Base-by-base conservation (phyloP, 1,140 invertebrate genomes). In the Idris sp. region DNA sequence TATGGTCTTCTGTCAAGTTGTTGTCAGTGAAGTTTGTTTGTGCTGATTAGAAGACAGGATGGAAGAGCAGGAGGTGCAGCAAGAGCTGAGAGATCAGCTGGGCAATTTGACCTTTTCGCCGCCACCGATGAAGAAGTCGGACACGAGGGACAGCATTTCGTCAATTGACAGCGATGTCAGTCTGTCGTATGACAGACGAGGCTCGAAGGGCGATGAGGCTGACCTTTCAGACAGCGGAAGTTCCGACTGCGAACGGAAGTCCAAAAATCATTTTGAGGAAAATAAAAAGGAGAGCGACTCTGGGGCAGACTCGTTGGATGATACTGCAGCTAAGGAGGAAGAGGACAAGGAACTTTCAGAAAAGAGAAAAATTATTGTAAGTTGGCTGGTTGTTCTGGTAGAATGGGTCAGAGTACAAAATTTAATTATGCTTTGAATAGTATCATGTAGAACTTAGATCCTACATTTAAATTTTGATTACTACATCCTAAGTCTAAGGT, bases 151-250 rank as follows among this genome's bases (percentile, higher is more conserved):
- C 71, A 91, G 90, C 43, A 90, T 91, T 16, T 91, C 90, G 1
- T 91, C 90, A 2, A 87, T 90, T n/a, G 90, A 91, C 81, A 91
- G 91, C 65, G 90, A 91, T 58, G 86, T 90, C 1, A 90, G 89
- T 19, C 74, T 91, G 9, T 89, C 89, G 0, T 91, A 88, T 67
- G 89, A 91, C 49, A 80, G 87, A 13, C 75, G 83, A 51, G 81
- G 79, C 4, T 87, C 83, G 0, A 84, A 86, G 41, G 85, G 82
- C 19, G 89, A 90, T 33, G 90, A 91, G 56, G 91, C 90, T 4
- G 92, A 93, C 77, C 78, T 91, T 5, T 92, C 91, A 4, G 92
- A 93, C 81, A 89, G 88, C 65, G 90, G 71, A 89, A 92, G 83
- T 80, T 92, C 91, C 40, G 91, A 91, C 56, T 91, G 90, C 75